Conservation (phyloP, 2,113 vertebrate genomes). For the Solea solea region DNA sequence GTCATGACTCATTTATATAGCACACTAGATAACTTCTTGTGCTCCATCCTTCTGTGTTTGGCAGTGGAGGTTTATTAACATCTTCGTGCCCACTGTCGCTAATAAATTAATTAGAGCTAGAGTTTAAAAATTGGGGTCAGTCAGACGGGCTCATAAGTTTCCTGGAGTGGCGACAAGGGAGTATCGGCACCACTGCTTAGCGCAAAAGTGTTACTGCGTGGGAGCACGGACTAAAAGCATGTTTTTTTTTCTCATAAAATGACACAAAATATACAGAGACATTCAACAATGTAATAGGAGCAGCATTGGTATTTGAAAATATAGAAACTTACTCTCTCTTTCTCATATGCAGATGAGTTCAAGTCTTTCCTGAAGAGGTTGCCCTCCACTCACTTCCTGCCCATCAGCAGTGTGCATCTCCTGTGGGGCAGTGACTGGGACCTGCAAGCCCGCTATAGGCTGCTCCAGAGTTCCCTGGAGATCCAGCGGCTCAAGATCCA, state of each 20-base stretch:
- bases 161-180: conserved; percentile 9
- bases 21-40: conserved; percentile 8
- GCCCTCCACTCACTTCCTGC: conserved; percentile 97
- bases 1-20: conserved; percentile 19
- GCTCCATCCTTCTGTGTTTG: not conserved
- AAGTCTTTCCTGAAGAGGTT: conserved; percentile 98
- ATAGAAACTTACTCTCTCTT: conserved; percentile 2
- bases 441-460: conserved; percentile 95
- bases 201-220: conserved; percentile 36
- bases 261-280: no score
- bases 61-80: not conserved
- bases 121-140: conserved; percentile 19
- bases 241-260: not conserved
- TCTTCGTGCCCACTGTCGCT: not conserved
- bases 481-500: conserved; percentile 94
- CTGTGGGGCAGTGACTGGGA: conserved; percentile 99
- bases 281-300: no score
- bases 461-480: conserved; percentile 94
- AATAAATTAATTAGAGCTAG: not conserved
- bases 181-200: conserved; percentile 29
- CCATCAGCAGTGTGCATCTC: conserved; percentile 96
- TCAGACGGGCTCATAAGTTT: not conserved
- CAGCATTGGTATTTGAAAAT: no score
- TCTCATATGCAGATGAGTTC: conserved; percentile 89
- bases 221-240: conserved; percentile 24